Percentiles rank a stretch among this genome's conserved stretches.
These are phyloP conservation scores for Cavia aperea DNA, from an alignment of 2,113 vertebrate species.

Conservation along the genomic window DNA sequence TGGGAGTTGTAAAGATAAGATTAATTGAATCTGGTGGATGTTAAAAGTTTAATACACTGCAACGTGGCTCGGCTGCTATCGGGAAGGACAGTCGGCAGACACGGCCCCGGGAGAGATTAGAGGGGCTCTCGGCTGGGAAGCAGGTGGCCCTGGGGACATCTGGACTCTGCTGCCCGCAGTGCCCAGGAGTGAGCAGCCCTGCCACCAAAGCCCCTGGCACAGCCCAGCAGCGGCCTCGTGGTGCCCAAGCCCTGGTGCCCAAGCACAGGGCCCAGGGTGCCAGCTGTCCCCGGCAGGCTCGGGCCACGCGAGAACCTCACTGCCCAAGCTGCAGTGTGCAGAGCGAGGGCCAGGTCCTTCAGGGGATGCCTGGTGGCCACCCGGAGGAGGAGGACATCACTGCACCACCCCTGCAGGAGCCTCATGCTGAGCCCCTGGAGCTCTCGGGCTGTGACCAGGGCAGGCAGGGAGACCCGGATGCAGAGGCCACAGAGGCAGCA, in stretches of 20 bases:
- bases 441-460: background rate
- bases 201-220: rapidly evolving
- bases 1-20: constrained; percentile 85
- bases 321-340: background rate
- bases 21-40: constrained; percentile 81
- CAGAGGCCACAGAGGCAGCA: background rate
- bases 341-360: background rate
- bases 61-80: constrained; percentile 74
- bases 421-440: background rate
- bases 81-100: constrained; percentile 66
- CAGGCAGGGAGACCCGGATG: too few species aligned
- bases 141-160: constrained; percentile 38
- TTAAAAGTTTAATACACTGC: constrained; percentile 76
- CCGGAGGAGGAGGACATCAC: background rate
- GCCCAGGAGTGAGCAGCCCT: background rate
- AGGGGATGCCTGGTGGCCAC: background rate
- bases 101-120: constrained; percentile 54
- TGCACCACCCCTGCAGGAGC: background rate
- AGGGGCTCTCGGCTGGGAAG: constrained; percentile 44
- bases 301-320: too few species aligned
- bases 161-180: background rate
- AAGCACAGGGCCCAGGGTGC: background rate
- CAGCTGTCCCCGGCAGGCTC: background rate
- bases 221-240: rapidly evolving
- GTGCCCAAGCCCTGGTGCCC: background rate